A percentile compares a stretch with the other conserved stretches of the same genome.
These are phyloP conservation scores for Psittacula echo DNA, from an alignment of 2,797 vertebrate species.

Conservation along the genomic window DNA sequence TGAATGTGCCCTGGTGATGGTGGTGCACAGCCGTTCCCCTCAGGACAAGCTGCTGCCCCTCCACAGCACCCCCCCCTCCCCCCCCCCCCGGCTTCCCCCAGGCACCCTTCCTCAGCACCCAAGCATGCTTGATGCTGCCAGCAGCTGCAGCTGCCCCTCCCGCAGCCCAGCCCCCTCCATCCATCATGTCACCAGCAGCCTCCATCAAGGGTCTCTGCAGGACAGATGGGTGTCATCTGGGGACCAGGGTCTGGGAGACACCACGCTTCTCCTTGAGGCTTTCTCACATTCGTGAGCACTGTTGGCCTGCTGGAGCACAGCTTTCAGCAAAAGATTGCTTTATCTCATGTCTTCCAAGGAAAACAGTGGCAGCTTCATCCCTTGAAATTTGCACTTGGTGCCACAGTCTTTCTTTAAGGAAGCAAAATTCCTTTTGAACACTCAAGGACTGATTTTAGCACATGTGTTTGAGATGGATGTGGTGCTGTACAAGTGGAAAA, in stretches of 20 bases:
- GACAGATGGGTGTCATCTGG: neutral
- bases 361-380: neutral
- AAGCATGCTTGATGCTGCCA: fast-evolving
- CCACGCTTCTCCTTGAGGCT: neutral
- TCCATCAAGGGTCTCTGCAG: fast-evolving
- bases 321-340: neutral
- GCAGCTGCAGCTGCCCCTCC: neutral
- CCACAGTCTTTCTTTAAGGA: neutral
- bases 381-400: neutral
- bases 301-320: neutral
- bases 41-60: neutral
- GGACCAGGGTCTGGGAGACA: neutral
- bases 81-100: fast-evolving
- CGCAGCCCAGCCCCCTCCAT: neutral
- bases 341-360: neutral
- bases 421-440: conserved; percentile 13
- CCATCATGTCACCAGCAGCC: neutral
- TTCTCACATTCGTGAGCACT: neutral
- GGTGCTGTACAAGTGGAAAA: neutral
- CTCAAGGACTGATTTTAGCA: neutral
- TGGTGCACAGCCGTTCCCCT: neutral
- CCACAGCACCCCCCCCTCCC: neutral
- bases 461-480: neutral
- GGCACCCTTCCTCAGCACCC: fast-evolving
- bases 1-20: neutral